These are phyloP conservation scores for Choristoneura fumiferana DNA, from an alignment of 1,140 invertebrate species.

Conservation along the genomic window DNA sequence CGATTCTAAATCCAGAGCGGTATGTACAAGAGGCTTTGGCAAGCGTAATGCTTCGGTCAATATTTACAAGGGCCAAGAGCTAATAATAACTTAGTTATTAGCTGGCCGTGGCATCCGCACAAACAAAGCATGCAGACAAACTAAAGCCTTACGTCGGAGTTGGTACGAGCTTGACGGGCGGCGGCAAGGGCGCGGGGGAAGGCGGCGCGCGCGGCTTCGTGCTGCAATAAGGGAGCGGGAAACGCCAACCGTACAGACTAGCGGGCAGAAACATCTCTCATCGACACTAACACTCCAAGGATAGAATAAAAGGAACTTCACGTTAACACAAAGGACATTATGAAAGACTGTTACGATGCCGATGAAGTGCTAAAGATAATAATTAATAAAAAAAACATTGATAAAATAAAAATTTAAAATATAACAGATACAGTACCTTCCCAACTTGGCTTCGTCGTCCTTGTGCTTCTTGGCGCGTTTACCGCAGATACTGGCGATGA, in stretches of 20 bases:
- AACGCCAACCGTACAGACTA: conserved; percentile 95
- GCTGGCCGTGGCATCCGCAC: conserved; percentile 50
- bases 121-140: conserved; percentile 72
- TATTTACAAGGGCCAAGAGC: conserved; percentile 43
- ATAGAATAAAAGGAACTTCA: conserved; percentile 32
- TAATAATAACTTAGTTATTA: conserved; percentile 14
- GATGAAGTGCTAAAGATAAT: conserved; percentile 44
- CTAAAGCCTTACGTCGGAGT: conserved; percentile 81
- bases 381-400: conserved; percentile 19
- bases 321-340: conserved; percentile 25
- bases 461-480: conserved; percentile 82
- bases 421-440: conserved; percentile 82
- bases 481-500: conserved; percentile 86
- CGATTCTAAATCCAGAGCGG: conserved; percentile 10
- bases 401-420: neutral
- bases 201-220: conserved; percentile 86
- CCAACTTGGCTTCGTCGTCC: conserved; percentile 88
- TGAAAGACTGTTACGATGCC: conserved; percentile 38
- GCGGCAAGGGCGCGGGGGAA: conserved; percentile 86
- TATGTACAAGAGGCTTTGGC: conserved; percentile 13
- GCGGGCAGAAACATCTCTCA: conserved; percentile 80
- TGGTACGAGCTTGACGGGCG: conserved; percentile 85
- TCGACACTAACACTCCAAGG: conserved; percentile 66
- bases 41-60: conserved; percentile 10
- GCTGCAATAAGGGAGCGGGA: conserved; percentile 94